These are phyloP conservation scores for Clinocottus analis DNA, from an alignment of 2,113 vertebrate genomes.

Conservation along the genomic window DNA sequence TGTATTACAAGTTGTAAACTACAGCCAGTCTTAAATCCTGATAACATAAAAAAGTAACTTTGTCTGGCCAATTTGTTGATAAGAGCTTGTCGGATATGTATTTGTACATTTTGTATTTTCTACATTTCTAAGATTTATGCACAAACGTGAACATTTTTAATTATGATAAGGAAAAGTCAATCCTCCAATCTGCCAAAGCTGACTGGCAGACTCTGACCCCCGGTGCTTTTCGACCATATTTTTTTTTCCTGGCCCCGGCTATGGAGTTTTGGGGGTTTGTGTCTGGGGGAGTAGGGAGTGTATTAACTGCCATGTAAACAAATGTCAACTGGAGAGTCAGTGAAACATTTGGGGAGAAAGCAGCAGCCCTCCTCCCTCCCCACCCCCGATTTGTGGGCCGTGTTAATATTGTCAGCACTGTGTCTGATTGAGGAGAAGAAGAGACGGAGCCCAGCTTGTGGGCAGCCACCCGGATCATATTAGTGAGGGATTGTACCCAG, in stretches of 20 bases:
- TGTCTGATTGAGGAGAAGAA: conserved; percentile 75
- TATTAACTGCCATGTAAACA: conserved; percentile 75
- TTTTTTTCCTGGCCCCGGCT: conserved; percentile 44
- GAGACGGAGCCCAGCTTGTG: conserved; percentile 78
- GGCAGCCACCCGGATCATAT: conserved; percentile 80
- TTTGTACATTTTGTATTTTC: conserved; percentile 4
- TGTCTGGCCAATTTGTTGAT: conserved; percentile 4
- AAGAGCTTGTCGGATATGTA: not conserved
- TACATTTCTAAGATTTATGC: conserved; percentile 33
- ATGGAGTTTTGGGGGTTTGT: conserved; percentile 42
- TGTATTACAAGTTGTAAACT: conserved; percentile 3
- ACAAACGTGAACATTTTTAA: conserved; percentile 37
- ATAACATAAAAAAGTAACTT: not conserved
- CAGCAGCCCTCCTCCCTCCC: conserved; percentile 18
- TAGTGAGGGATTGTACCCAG: conserved; percentile 75
- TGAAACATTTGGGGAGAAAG: conserved; percentile 62
- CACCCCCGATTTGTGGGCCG: conserved; percentile 66
- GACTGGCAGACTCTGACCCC: conserved; percentile 27
- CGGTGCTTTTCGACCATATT: conserved; percentile 47
- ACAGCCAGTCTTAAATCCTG: not conserved
- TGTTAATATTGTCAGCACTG: conserved; percentile 77
- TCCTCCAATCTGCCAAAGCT: conserved; percentile 34
- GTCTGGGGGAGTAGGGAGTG: conserved; percentile 46
- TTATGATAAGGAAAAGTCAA: conserved; percentile 40
- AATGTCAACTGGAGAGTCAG: conserved; percentile 72